phyloP scores from a whole-genome alignment of 2,888 invertebrate genomes.

The Nowickia ferox region DNA sequence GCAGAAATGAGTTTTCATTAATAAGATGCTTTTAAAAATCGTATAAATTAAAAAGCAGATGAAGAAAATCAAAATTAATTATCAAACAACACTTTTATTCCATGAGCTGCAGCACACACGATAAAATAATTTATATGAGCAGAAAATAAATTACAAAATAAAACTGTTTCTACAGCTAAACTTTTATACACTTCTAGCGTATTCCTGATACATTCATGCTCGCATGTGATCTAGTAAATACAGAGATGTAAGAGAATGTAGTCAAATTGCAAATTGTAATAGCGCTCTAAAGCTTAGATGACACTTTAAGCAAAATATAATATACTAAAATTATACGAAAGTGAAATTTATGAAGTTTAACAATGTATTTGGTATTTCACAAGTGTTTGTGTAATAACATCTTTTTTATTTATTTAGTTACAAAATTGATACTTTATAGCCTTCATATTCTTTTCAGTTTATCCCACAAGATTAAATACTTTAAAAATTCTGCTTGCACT shows the following conservation, averaged over 20 bases:
- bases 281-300: background rate
- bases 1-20: constrained; percentile 27
- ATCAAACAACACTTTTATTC: constrained; percentile 30
- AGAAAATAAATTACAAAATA: constrained; percentile 60
- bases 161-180: constrained; percentile 26
- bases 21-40: constrained; percentile 16
- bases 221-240: constrained; percentile 32
- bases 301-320: too few relatives aligned
- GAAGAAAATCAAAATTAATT: constrained; percentile 51
- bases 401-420: too few relatives aligned
- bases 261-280: background rate
- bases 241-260: constrained; percentile 14
- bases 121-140: constrained; percentile 58
- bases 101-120: constrained; percentile 27
- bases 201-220: background rate
- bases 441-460: background rate
- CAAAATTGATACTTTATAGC: background rate
- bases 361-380: background rate
- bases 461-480: constrained; percentile 23
- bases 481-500: constrained; percentile 17
- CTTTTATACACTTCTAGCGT: constrained; percentile 33
- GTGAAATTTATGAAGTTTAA: background rate
- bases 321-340: too few relatives aligned
- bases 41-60: constrained; percentile 20
- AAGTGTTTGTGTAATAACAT: too few relatives aligned